Base-by-base conservation (phyloP, 1,140 invertebrate genomes). In the Drosophila nasuta region DNA sequence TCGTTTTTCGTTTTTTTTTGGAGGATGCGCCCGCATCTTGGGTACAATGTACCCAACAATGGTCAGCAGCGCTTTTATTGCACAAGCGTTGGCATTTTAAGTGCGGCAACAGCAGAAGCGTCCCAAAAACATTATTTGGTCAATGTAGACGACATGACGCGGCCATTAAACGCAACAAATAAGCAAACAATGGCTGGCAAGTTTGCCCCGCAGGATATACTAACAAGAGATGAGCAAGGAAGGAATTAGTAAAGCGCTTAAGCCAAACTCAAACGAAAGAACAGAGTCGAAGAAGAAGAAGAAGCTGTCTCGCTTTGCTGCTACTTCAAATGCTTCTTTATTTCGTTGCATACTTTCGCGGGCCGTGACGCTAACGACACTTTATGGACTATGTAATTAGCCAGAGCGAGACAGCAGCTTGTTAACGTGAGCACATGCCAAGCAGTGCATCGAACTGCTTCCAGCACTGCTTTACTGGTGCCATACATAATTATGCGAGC, bases 111-210 rank as follows among this genome's bases (percentile, higher is more conserved):
- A 62, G 74, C 75, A 77, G 45, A 62, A 59, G 51, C 41, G 64
- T 73, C 43, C 48, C 64, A 41, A 72, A 76, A 83, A 89, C 85
- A 90, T 89, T 89, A 89, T 88, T 88, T 88, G 85, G 85, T 85
- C 86, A 90, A 90, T 90, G 88, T 90, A 90, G 86, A 90, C 86
- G 88, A 82, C 88, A 90, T 87, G 88, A 91, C 79, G 86, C 87
- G 77, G 77, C 76, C 82, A 90, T 90, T 90, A 90, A 91, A 81
- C 79, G 87, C 87, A 89, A 91, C 88, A 89, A 91, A 91, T 89
- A 89, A 89, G 86, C 87, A 86, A 89, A 90, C 81, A 89, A 89
- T 90, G 71, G 74, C 75, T 68, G 15, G 11, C 59, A 68, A 66
- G 46, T 72, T 56, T 10, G 11, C 8, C 57, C 20, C 41, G 51